These are phyloP conservation scores for Lepidurus packardi DNA, from an alignment of 1,140 invertebrate species.

Conservation along the genomic window DNA sequence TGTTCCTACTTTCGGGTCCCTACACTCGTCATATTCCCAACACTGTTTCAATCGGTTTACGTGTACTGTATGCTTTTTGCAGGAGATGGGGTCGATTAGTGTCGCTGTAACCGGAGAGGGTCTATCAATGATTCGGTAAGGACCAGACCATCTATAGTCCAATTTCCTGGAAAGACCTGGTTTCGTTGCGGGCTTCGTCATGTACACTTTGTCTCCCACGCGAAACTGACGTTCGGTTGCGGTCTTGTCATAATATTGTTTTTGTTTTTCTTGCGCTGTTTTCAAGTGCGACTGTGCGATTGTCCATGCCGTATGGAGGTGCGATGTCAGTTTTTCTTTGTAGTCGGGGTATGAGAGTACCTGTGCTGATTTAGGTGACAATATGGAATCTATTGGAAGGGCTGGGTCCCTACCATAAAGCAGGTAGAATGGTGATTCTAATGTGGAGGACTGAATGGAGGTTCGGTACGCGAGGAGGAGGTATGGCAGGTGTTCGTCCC, in stretches of 20 bases:
- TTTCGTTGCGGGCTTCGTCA: neutral
- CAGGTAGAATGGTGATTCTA: slow-evolving; percentile 12
- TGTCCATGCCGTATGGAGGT: too few species aligned
- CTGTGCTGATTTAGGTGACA: neutral
- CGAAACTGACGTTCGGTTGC: too few species aligned
- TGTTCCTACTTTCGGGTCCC: too few species aligned
- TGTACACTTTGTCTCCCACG: neutral
- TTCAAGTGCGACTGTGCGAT: too few species aligned
- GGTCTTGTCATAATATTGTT: too few species aligned
- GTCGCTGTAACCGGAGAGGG: too few species aligned
- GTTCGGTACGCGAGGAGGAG: neutral
- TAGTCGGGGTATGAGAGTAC: neutral
- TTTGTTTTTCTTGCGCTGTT: too few species aligned
- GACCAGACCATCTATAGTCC: neutral
- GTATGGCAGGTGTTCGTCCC: slow-evolving; percentile 2
- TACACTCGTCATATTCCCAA: too few species aligned
- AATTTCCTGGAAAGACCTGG: neutral
- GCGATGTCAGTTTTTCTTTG: neutral
- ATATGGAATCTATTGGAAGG: slow-evolving; percentile 35
- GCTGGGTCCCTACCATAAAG: neutral
- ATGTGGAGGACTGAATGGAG: neutral
- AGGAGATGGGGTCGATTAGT: too few species aligned
- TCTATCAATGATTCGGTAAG: too few species aligned
- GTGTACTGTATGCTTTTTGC: too few species aligned
- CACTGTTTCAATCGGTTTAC: too few species aligned